phyloP scores from a whole-genome alignment of 2,113 vertebrate genomes.

The Verasper variegatus region DNA sequence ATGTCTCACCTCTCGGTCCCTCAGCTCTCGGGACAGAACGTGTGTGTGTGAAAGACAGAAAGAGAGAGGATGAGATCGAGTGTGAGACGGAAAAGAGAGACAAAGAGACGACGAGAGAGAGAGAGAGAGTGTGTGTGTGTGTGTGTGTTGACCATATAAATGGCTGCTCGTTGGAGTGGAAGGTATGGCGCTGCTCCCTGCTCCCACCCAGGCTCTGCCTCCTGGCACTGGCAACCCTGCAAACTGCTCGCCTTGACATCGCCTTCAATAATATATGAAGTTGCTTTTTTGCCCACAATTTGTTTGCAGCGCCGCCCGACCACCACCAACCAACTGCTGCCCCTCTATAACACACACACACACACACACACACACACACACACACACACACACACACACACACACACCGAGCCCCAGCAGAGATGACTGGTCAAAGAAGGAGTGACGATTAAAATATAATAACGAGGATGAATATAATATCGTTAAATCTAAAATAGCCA shows the following conservation, averaged over 20 bases:
- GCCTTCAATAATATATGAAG: slow-evolving; percentile 88
- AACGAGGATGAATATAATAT: not conserved
- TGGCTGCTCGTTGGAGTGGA: slow-evolving; percentile 68
- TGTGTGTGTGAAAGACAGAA: not conserved
- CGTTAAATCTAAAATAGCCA: not conserved
- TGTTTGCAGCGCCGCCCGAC: slow-evolving; percentile 76
- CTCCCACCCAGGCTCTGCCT: slow-evolving; percentile 74
- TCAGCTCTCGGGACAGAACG: slow-evolving; percentile 13
- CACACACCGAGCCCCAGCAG: slow-evolving; percentile 14
- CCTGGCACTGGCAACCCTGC: slow-evolving; percentile 83
- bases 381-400: slow-evolving; percentile 21
- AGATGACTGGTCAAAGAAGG: not conserved
- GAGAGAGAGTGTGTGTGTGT: slow-evolving; percentile 40
- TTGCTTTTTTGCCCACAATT: slow-evolving; percentile 88
- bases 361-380: slow-evolving; percentile 1
- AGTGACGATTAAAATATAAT: not conserved
- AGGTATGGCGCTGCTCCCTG: slow-evolving; percentile 57
- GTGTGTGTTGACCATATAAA: slow-evolving; percentile 58
- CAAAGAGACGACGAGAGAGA: slow-evolving; percentile 33
- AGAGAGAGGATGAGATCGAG: slow-evolving; percentile 31
- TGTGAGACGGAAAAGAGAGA: slow-evolving; percentile 26
- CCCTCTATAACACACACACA: too few species aligned
- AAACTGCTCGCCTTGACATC: slow-evolving; percentile 86
- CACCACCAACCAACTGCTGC: slow-evolving; percentile 58
- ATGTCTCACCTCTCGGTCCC: slow-evolving; percentile 18